Evolutionary conservation across 2,888 invertebrate genomes (phyloP), one percentile per base, ranked within the genome.

Genomic region (Pomacea canaliculata): DNA sequence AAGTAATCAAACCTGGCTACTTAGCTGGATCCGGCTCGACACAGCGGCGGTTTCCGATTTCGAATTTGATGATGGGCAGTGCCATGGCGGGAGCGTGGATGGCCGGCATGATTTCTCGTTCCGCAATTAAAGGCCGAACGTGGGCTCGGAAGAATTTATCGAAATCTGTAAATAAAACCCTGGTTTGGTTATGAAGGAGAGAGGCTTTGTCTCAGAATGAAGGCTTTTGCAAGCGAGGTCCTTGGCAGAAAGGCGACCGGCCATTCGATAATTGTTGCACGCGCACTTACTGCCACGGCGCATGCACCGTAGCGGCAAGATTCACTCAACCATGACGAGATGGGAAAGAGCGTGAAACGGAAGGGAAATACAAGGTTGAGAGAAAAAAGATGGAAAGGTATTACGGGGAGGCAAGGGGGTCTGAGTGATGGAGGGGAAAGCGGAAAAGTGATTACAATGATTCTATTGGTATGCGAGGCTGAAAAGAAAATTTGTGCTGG

Each of bases 21-120:
- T 70, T 70, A 70, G 56, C 70, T n/a, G 70, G 56, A 70, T 70
- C 70, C 70, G 70, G 70, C 19, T 70, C 70, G 23, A 48, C n/a
- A 18, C 70, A 51, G 18, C 37, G 23, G 70, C 51, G 51, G 48
- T 49, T 70, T 70, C 70, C 70, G 70, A n/a, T 70, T 70, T 70
- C 23, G 70, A 70, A 70, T 51, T 51, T 56, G 56, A 56, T 49
- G 70, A 68, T 19, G 68, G 68, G 27, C 13, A 37, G 68, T 27
- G 37, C 10, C 9, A 27, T 12, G 63, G 48, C 8, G 68, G 27
- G 12, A 46, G 37, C 13, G 13, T 23, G 68, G 68, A 5, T 37
- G n/a, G 68, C 37, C 27, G 18, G 9, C 68, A 5, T 19, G 68
- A 46, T 46, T 19, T 68, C 37, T 27, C 37, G 13, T 9, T 27